Percentiles rank a stretch among this genome's conserved stretches.
phyloP scores from a whole-genome alignment of 2,113 vertebrate genomes.

The Cyprinodon brontotheroides region DNA sequence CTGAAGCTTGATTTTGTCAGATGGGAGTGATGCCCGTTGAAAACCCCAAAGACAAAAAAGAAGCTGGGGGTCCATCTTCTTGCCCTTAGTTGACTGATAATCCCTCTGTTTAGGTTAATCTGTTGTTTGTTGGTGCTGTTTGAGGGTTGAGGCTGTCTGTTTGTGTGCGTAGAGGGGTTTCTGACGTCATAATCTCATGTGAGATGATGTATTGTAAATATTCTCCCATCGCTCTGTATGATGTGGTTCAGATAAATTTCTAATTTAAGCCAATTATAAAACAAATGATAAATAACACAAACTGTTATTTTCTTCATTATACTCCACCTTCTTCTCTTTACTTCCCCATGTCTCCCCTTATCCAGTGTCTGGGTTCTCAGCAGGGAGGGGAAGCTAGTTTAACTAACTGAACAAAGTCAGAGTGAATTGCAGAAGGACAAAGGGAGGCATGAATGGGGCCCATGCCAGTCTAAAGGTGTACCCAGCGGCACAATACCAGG shows the following conservation, averaged over 20 bases:
- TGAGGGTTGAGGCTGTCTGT: conserved; percentile 30
- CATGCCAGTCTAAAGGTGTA: conserved; percentile 64
- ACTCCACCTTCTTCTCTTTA: conserved; percentile 22
- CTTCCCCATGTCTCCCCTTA: conserved; percentile 30
- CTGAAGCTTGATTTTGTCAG: conserved; percentile 49
- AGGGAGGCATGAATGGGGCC: conserved; percentile 78
- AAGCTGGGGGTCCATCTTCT: conserved; percentile 55
- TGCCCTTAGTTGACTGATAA: conserved; percentile 67
- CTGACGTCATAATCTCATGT: conserved; percentile 53
- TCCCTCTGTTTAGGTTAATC: conserved; percentile 71
- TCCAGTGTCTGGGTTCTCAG: conserved; percentile 80
- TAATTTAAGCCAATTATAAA: not conserved
- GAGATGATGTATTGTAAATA: conserved; percentile 19
- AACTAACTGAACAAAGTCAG: conserved; percentile 92
- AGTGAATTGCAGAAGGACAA: conserved; percentile 86
- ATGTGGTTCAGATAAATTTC: conserved; percentile 12
- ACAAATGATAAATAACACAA: not conserved
- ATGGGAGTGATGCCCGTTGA: conserved; percentile 56
- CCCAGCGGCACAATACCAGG: conserved; percentile 87
- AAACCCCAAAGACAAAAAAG: conserved; percentile 55
- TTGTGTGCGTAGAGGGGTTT: conserved; percentile 10
- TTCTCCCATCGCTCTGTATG: conserved; percentile 8
- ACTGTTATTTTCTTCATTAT: conserved; percentile 32
- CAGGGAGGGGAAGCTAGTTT: conserved; percentile 91
- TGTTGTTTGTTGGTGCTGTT: conserved; percentile 66